phyloP scores from a whole-genome alignment of 2,888 invertebrate species.

The Eupithecia insigniata region DNA sequence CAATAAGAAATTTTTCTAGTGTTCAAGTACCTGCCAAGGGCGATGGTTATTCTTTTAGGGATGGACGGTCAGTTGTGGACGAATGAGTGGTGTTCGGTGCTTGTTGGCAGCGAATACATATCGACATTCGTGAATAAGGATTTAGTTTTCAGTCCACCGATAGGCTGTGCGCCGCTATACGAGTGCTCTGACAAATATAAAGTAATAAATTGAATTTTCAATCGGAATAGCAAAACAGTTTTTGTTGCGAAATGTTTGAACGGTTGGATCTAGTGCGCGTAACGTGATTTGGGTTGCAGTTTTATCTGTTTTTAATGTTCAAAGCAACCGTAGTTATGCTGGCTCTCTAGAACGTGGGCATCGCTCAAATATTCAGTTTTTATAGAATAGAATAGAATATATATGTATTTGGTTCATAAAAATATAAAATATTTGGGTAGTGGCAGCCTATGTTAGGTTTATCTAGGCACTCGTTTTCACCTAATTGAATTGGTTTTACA shows the following conservation, averaged over 20 bases:
- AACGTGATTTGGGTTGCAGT: neutral
- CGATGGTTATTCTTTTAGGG: too few relatives aligned
- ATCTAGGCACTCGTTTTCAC: too few relatives aligned
- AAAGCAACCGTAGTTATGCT: neutral
- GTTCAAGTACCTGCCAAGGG: too few relatives aligned
- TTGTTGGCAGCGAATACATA: neutral
- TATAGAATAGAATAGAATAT: too few relatives aligned
- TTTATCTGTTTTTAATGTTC: neutral
- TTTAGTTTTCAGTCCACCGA: conserved; percentile 29
- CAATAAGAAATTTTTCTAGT: too few relatives aligned
- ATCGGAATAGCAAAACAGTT: conserved; percentile 31
- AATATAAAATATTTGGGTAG: too few relatives aligned
- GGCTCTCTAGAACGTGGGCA: neutral
- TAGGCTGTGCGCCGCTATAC: conserved; percentile 33
- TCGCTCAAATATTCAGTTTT: too few relatives aligned
- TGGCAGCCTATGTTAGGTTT: too few relatives aligned
- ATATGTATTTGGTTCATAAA: too few relatives aligned
- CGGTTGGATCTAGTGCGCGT: neutral
- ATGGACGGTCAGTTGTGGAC: too few relatives aligned
- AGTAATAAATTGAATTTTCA: conserved; percentile 38
- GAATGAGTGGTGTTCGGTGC: too few relatives aligned
- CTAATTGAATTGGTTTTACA: too few relatives aligned
- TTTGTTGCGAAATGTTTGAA: conserved; percentile 11
- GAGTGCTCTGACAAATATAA: conserved; percentile 37
- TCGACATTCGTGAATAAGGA: conserved; percentile 3